Percentiles rank a stretch among this genome's conserved stretches.
Conservation (phyloP, 2,888 invertebrate species). For the Oxytorus armatus region DNA sequence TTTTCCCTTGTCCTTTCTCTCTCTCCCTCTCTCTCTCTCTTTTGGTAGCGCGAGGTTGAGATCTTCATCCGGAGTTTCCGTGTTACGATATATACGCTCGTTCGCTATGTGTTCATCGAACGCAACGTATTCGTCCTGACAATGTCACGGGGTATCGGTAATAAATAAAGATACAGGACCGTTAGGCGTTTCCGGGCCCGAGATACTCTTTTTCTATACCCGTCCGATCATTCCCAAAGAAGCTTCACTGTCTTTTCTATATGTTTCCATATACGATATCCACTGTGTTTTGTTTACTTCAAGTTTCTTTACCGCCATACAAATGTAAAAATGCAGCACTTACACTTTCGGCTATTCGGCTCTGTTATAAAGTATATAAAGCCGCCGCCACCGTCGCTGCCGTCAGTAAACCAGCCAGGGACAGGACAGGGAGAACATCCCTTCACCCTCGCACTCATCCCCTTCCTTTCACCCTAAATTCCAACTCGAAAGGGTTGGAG, state of each 20-base stretch:
- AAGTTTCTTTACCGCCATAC: background rate
- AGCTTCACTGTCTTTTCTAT: constrained; percentile 6
- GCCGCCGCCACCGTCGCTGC: no score
- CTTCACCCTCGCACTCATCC: no score
- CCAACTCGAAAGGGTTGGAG: no score
- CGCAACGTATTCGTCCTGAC: constrained; percentile 72
- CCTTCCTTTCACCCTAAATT: no score
- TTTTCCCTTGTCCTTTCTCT: constrained; percentile 12
- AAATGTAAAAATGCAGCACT: background rate
- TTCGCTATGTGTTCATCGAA: constrained; percentile 67
- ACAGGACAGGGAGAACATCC: no score
- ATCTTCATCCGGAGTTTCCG: constrained; percentile 57
- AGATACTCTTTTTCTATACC: constrained; percentile 69
- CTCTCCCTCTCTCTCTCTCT: constrained; percentile 1
- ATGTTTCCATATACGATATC: constrained; percentile 7
- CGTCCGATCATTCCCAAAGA: constrained; percentile 12
- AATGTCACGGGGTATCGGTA: constrained; percentile 76
- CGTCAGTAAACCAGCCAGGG: no score
- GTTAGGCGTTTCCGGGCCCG: constrained; percentile 69
- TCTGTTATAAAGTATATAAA: no score
- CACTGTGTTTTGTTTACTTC: constrained; percentile 30
- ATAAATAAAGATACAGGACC: constrained; percentile 77
- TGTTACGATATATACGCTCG: constrained; percentile 15
- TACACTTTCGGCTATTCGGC: background rate
- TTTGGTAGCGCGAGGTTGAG: constrained; percentile 44